Percentiles rank a stretch among this genome's conserved stretches.
Conservation (phyloP, 2,888 invertebrate species). For the Anoplius nigerrimus region DNA sequence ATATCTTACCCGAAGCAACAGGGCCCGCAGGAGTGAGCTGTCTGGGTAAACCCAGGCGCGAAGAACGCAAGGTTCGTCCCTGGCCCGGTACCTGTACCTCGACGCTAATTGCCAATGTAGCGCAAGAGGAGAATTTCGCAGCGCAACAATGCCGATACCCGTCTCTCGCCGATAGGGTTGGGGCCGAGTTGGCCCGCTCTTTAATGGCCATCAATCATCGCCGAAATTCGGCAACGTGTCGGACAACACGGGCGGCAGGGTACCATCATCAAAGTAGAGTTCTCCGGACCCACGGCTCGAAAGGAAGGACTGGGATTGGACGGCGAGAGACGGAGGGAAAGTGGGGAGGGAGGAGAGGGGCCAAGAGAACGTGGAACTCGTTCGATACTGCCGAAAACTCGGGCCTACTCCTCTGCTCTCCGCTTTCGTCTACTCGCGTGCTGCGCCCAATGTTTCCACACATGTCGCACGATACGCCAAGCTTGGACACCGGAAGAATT, state of each 20-base stretch:
- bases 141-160: background rate
- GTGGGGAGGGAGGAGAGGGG: conserved; percentile 41
- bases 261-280: conserved; percentile 73
- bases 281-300: conserved; percentile 63
- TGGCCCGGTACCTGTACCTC: conserved; percentile 2
- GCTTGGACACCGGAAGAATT: too few species aligned
- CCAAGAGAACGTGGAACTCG: conserved; percentile 54
- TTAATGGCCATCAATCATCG: conserved; percentile 74
- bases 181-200: conserved; percentile 67
- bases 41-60: too few species aligned
- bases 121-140: background rate
- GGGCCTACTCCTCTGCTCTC: conserved; percentile 45
- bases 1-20: too few species aligned
- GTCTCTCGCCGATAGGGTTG: background rate
- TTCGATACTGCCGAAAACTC: conserved; percentile 70
- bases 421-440: too few species aligned
- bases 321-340: conserved; percentile 33
- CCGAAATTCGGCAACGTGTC: conserved; percentile 74
- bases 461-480: background rate
- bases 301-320: conserved; percentile 4
- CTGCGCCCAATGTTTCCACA: too few species aligned
- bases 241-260: conserved; percentile 74
- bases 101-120: conserved; percentile 7
- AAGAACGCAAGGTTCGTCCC: background rate
- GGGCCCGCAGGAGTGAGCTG: too few species aligned